Base-by-base conservation (phyloP, 2,888 invertebrate genomes). In the Crepidodera aurea region DNA sequence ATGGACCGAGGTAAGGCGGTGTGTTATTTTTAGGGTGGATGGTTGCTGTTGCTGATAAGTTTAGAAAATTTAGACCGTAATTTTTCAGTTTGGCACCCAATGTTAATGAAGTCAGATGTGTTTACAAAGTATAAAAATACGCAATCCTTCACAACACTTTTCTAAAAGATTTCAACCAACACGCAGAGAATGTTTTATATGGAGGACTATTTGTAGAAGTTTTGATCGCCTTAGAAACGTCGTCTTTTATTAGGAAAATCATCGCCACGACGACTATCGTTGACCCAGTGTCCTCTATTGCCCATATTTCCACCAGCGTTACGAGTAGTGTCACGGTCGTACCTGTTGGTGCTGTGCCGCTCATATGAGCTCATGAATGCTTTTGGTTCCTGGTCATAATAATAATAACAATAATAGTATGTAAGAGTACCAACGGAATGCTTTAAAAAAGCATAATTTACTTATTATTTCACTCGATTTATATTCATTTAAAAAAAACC, bases 351-450 rank as follows among this genome's bases (percentile, higher is more conserved):
- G 68, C 70, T 72, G 73, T 71, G 71, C 51, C 74, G 72, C 70
- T 75, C 74, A 68, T 72, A 75, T 39, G 74, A 74, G 71, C 72
- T 75, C 74, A 75, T 73, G 74, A 75, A 75, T 61, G 71, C 62
- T 73, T 74, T 75, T 61, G 72, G 73, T 60, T 75, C 75, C 75
- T 75, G 72, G 62, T 71, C 65, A 69, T 66, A 66, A 67, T 67
- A 64, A 51, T 56, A 57, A 57, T 48, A 57, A 48, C 34, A 57
- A 57, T 48, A 57, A 48, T 39, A 57, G 42, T 53, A 56, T 64
- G 60, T 64, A 60, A 64, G 56, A 61, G 54, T 58, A 57, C 39
- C 8, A 32, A n/a, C n/a, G 37, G 10, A 44, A 48, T 29, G 27
- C 16, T 48, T 4, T 22, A 27, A 22, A 48, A 29, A 27, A 15